Conservation (phyloP, 2,113 vertebrate genomes). For the Colossoma macropomum region DNA sequence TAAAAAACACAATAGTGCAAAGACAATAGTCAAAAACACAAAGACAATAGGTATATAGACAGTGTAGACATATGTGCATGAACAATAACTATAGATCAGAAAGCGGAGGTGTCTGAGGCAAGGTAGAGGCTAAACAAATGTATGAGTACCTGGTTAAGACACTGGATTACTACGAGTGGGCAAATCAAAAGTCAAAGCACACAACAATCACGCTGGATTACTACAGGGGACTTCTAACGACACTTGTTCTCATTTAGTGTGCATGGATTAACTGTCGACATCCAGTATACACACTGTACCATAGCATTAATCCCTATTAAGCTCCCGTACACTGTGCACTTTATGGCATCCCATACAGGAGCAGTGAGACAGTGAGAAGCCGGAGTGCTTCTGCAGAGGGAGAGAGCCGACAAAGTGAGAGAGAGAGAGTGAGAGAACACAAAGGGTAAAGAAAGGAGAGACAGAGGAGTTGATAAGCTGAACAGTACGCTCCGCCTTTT, state of each 20-base stretch:
- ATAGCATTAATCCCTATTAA: constrained; percentile 39
- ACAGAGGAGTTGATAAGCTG: constrained; percentile 4
- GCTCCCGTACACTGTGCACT: constrained; percentile 9
- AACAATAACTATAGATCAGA: no score
- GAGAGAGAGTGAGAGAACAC: background rate
- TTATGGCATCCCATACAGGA: constrained; percentile 24
- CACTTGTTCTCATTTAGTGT: background rate
- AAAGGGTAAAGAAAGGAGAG: background rate
- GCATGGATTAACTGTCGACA: constrained; percentile 17
- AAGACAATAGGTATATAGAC: no score
- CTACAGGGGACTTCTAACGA: background rate
- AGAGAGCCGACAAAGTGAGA: background rate
- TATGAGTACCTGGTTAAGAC: background rate
- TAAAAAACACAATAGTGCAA: no score
- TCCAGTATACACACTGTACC: constrained; percentile 14
- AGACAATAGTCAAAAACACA: no score
- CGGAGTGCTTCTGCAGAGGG: background rate
- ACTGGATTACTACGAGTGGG: background rate
- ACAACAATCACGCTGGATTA: background rate
- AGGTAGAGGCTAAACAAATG: no score
- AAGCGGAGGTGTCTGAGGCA: no score
- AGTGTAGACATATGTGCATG: no score
- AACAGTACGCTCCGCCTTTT: background rate
- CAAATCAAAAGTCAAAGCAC: background rate
- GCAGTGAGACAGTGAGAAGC: constrained; percentile 15